These are phyloP conservation scores for Trissolcus brochymenae DNA, from an alignment of 2,888 invertebrate species.

Conservation along the genomic window DNA sequence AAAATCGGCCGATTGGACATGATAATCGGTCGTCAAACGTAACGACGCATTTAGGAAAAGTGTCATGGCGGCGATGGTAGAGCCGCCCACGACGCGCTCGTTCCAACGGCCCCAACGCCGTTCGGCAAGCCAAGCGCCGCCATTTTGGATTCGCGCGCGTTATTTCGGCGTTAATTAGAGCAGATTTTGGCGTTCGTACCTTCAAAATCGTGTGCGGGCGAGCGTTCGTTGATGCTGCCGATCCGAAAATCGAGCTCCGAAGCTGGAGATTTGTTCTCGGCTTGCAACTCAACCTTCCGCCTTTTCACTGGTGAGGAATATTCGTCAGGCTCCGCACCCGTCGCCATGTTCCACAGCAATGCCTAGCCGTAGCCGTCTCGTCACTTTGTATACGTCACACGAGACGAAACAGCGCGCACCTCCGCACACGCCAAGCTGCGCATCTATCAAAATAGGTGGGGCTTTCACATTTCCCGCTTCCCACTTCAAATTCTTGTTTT, in stretches of 20 bases:
- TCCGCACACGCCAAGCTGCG: background rate
- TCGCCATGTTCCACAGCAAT: conserved; percentile 76
- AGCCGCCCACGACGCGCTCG: conserved; percentile 57
- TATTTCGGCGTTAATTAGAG: conserved; percentile 59
- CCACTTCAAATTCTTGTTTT: background rate
- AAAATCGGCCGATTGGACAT: background rate
- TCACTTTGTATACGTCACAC: conserved; percentile 12
- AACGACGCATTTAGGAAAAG: conserved; percentile 64
- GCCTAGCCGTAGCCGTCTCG: conserved; percentile 42
- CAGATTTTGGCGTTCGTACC: conserved; percentile 71
- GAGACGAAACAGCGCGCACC: background rate
- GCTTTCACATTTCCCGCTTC: background rate
- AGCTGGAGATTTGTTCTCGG: conserved; percentile 60
- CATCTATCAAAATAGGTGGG: background rate
- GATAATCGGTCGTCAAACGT: background rate
- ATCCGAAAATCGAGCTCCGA: conserved; percentile 66
- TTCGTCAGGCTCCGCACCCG: conserved; percentile 74
- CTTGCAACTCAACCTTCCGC: conserved; percentile 71
- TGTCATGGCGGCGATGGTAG: conserved; percentile 68
- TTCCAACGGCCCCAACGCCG: conserved; percentile 60
- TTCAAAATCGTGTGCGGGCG: conserved; percentile 69
- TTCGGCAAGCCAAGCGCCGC: conserved; percentile 66
- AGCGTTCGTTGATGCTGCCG: conserved; percentile 61
- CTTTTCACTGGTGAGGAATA: conserved; percentile 75
- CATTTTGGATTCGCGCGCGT: conserved; percentile 69